Evolutionary conservation across 2,113 vertebrate species (phyloP).

Genomic region (Laticauda laticaudata): DNA sequence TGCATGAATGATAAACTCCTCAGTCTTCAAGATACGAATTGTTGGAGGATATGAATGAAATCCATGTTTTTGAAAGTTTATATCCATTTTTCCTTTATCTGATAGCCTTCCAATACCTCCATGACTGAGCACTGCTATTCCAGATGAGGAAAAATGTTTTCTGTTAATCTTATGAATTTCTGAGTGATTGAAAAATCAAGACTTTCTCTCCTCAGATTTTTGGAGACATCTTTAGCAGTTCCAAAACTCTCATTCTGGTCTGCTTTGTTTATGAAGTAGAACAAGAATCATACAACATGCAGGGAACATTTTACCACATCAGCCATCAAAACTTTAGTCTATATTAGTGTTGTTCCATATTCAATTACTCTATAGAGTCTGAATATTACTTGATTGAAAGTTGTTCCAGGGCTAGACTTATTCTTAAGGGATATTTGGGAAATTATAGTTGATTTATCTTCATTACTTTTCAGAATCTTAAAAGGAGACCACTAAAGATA

Average conservation of each 20-base stretch:
- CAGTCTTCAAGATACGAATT: not conserved
- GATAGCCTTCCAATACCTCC: not conserved
- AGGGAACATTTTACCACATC: not conserved
- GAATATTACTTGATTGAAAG: slow-evolving; percentile 34
- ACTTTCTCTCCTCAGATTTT: not conserved
- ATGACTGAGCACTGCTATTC: not conserved
- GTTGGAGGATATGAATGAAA: not conserved
- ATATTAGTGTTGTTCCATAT: not conserved
- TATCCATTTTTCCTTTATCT: not conserved
- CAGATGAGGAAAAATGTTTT: not conserved
- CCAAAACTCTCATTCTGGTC: not conserved
- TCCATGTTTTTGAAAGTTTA: not conserved
- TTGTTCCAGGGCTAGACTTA: slow-evolving; percentile 19
- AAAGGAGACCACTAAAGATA: not conserved
- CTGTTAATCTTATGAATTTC: not conserved
- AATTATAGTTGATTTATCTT: slow-evolving; percentile 33
- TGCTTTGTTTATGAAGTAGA: slow-evolving; percentile 28
- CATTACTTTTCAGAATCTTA: slow-evolving; percentile 36
- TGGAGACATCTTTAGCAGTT: not conserved
- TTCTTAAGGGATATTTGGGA: slow-evolving; percentile 30
- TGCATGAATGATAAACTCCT: not conserved
- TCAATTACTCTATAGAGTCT: slow-evolving; percentile 27
- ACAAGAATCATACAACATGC: slow-evolving; percentile 14
- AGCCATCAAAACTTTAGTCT: slow-evolving; percentile 10
- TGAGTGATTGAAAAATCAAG: not conserved